A percentile compares a stretch with the other conserved stretches of the same genome.
Evolutionary conservation across 2,797 vertebrate species (phyloP).

Genomic region (Uromys caudimaculatus): DNA sequence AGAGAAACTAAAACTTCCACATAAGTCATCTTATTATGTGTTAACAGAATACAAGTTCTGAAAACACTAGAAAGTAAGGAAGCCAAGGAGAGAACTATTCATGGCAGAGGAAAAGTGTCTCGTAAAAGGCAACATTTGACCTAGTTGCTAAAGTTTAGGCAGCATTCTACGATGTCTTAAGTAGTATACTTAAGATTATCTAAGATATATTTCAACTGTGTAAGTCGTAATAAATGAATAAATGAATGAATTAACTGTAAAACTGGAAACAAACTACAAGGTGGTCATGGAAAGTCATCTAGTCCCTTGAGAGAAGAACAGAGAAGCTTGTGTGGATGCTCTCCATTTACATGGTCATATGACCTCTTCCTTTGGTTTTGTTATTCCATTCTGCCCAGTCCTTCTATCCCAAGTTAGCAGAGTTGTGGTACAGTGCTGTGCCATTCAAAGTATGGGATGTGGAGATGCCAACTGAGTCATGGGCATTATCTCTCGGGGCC

Average conservation of each 20-base stretch:
- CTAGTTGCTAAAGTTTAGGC: background rate
- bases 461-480: background rate
- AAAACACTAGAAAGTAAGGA: constrained; percentile 32
- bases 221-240: background rate
- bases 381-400: background rate
- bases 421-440: background rate
- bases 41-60: background rate
- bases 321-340: background rate
- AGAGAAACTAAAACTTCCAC: background rate
- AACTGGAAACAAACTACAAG: background rate
- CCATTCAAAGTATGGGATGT: background rate
- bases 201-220: background rate
- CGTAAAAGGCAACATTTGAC: background rate
- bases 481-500: background rate
- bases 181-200: background rate
- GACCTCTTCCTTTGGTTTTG: background rate
- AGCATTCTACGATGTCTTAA: background rate
- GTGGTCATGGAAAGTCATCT: constrained; percentile 4
- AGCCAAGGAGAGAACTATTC: background rate
- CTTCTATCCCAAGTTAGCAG: background rate
- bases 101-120: background rate
- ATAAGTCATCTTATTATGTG: background rate
- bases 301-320: background rate
- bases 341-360: background rate
- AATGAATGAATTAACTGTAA: background rate